phyloP scores from a whole-genome alignment of 1,140 invertebrate species.

The Bombus soroeensis region DNA sequence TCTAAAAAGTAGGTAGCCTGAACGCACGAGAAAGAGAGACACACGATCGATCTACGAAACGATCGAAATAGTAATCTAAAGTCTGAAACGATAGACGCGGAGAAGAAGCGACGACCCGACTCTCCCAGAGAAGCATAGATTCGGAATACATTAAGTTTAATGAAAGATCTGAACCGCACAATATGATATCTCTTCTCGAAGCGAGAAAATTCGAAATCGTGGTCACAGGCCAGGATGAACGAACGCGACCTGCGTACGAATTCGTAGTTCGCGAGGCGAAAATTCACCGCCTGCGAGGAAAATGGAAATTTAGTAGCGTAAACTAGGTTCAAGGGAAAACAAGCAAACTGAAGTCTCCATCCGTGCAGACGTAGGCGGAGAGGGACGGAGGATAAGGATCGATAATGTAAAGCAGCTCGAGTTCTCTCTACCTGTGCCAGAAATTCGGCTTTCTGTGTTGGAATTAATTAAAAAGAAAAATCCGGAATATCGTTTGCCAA shows the following conservation, averaged over 20 bases:
- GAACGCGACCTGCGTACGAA: background rate
- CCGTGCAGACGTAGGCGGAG: no score
- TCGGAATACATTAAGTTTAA: conserved; percentile 1
- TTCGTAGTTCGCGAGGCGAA: background rate
- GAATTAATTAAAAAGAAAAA: conserved; percentile 32
- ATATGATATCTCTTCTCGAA: background rate
- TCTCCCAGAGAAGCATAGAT: background rate
- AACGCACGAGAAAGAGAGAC: no score
- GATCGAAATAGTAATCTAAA: background rate
- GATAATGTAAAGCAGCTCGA: conserved; percentile 35
- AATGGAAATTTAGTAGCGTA: conserved; percentile 35
- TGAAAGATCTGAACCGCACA: background rate
- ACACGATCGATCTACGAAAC: no score
- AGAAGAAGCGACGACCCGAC: no score
- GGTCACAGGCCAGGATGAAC: background rate
- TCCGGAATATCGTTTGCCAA: background rate
- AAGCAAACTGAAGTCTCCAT: conserved; percentile 6
- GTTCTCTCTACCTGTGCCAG: background rate
- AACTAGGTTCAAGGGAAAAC: conserved; percentile 30
- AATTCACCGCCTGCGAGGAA: background rate
- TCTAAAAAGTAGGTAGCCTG: no score
- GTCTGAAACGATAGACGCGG: background rate
- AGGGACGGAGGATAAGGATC: background rate
- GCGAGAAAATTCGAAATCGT: conserved; percentile 14
- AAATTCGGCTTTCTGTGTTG: conserved; percentile 2